Conservation (phyloP, 2,113 vertebrate species). For the Helogale parvula region DNA sequence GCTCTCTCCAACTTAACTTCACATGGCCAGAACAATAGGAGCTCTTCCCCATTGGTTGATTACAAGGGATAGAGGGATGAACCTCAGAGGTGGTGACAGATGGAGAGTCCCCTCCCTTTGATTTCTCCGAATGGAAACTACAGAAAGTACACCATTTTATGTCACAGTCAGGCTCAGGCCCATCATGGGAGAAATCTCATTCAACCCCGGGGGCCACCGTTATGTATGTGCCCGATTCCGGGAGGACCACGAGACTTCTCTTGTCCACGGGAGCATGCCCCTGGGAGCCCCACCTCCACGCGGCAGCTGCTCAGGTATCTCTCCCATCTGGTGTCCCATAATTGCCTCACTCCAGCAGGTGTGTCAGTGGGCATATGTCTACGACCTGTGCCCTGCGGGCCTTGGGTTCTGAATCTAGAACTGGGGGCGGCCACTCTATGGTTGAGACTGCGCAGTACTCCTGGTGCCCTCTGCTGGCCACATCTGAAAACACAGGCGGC, state of each 20-base stretch:
- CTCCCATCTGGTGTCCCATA: neutral
- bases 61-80: neutral
- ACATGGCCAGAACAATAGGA: accelerated
- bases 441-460: slow-evolving; percentile 50
- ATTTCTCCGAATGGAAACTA: neutral
- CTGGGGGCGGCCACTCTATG: neutral
- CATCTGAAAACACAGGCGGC: slow-evolving; percentile 64
- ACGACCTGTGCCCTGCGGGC: neutral
- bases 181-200: neutral
- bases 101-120: neutral
- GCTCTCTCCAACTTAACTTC: neutral
- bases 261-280: no score
- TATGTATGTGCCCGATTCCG: neutral
- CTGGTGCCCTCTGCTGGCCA: slow-evolving; percentile 82
- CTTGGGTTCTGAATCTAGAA: neutral
- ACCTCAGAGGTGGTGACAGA: neutral
- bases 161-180: neutral
- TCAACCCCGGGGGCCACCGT: neutral
- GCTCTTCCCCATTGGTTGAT: neutral
- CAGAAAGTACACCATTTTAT: neutral
- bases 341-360: neutral
- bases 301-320: neutral
- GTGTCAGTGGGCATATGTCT: neutral
- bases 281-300: neutral
- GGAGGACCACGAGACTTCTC: neutral